phyloP scores from a whole-genome alignment of 2,888 invertebrate genomes.

The Apodemia hepburni region DNA sequence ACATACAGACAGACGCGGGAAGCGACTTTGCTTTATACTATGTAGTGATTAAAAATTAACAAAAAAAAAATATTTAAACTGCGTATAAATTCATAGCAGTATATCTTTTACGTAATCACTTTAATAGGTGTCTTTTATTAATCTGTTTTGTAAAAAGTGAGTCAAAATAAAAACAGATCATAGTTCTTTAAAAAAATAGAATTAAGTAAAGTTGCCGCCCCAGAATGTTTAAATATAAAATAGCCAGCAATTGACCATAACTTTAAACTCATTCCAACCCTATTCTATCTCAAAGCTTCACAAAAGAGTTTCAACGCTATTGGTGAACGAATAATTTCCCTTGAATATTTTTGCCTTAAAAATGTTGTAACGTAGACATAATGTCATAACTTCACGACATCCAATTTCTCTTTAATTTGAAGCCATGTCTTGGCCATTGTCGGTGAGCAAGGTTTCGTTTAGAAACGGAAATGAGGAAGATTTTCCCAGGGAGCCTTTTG shows the following conservation, averaged over 20 bases:
- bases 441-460: conserved; percentile 62
- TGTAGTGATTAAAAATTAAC: no score
- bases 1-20: no score
- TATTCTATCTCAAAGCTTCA: background rate
- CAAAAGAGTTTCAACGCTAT: conserved; percentile 4
- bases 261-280: conserved; percentile 7
- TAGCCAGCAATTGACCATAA: background rate
- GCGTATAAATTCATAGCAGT: no score
- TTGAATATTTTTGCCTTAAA: conserved; percentile 21
- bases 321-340: conserved; percentile 14
- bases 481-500: conserved; percentile 61
- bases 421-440: conserved; percentile 58
- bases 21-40: no score
- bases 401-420: conserved; percentile 70
- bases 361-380: conserved; percentile 45
- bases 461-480: conserved; percentile 71
- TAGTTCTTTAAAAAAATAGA: background rate
- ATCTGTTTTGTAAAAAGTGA: no score
- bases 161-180: no score
- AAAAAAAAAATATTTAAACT: no score
- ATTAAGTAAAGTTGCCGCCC: background rate
- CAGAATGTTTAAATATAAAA: background rate
- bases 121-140: no score
- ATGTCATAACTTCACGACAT: conserved; percentile 62
- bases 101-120: no score